A percentile compares a stretch with the other conserved stretches of the same genome.
Conservation (phyloP, 2,888 invertebrate species). For the Priocnemis perturbator region DNA sequence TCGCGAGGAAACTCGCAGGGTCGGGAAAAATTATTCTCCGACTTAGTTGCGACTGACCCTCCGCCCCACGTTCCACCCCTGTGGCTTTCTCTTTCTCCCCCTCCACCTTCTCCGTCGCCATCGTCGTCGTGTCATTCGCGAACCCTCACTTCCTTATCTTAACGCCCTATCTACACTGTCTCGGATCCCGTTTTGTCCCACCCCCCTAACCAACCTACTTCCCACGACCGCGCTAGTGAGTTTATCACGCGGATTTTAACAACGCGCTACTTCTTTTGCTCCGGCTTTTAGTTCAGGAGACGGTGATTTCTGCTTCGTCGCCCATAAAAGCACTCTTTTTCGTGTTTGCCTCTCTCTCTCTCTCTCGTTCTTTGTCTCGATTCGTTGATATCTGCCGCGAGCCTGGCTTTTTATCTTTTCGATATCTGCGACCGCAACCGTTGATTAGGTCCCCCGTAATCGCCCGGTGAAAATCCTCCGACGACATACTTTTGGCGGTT, state of each 20-base stretch:
- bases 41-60: conserved; percentile 15
- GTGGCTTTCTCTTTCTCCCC: conserved; percentile 25
- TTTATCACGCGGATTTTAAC: conserved; percentile 60
- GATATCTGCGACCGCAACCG: conserved; percentile 13
- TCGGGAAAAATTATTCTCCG: conserved; percentile 9
- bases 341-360: too few relatives aligned
- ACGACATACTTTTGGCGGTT: neutral
- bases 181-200: conserved; percentile 42
- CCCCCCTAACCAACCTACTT: conserved; percentile 23
- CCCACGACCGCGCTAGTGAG: conserved; percentile 38
- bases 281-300: conserved; percentile 12
- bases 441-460: conserved; percentile 45
- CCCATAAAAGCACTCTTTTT: conserved; percentile 45
- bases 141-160: conserved; percentile 61
- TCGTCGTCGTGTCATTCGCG: neutral
- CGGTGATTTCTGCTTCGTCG: conserved; percentile 41
- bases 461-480: conserved; percentile 1
- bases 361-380: too few relatives aligned
- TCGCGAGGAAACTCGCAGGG: neutral
- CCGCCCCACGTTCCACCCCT: conserved; percentile 25
- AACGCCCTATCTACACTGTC: conserved; percentile 73
- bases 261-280: conserved; percentile 38
- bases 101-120: conserved; percentile 9
- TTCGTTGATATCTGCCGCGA: too few relatives aligned
- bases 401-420: conserved; percentile 17